Evolutionary conservation across 2,113 vertebrate species (phyloP).

Genomic region (Trochalopteron elliotii): DNA sequence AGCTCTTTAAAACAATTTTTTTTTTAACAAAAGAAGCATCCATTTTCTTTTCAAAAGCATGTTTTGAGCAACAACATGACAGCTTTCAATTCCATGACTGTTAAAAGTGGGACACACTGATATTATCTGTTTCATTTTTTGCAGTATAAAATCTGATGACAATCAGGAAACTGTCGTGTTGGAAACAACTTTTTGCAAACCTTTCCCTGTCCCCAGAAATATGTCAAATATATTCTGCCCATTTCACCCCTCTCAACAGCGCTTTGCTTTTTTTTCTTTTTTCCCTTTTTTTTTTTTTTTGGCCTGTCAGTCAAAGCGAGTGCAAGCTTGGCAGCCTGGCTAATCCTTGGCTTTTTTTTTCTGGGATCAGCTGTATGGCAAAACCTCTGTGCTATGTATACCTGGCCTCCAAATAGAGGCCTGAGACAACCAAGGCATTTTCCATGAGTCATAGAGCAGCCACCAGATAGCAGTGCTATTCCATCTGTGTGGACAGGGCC

Average conservation of each 20-base stretch:
- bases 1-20: background rate
- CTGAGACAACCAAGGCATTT: conserved; percentile 31
- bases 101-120: background rate
- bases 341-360: conserved; percentile 38
- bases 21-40: conserved; percentile 1
- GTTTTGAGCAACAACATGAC: conserved; percentile 33
- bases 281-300: background rate
- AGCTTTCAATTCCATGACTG: conserved; percentile 3
- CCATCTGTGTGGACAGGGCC: background rate
- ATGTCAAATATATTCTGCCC: background rate
- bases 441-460: conserved; percentile 59
- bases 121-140: conserved; percentile 39
- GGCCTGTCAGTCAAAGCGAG: background rate
- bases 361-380: background rate
- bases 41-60: conserved; percentile 25
- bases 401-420: conserved; percentile 33
- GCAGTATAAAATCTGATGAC: background rate
- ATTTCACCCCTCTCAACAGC: background rate
- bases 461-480: conserved; percentile 64
- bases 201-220: background rate
- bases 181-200: conserved; percentile 13
- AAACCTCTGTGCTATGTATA: conserved; percentile 32
- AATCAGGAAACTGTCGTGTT: conserved; percentile 27
- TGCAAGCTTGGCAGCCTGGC: background rate
- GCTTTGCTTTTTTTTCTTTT: background rate